phyloP scores from a whole-genome alignment of 2,113 vertebrate species.

The Campylomormyrus tamandua region DNA sequence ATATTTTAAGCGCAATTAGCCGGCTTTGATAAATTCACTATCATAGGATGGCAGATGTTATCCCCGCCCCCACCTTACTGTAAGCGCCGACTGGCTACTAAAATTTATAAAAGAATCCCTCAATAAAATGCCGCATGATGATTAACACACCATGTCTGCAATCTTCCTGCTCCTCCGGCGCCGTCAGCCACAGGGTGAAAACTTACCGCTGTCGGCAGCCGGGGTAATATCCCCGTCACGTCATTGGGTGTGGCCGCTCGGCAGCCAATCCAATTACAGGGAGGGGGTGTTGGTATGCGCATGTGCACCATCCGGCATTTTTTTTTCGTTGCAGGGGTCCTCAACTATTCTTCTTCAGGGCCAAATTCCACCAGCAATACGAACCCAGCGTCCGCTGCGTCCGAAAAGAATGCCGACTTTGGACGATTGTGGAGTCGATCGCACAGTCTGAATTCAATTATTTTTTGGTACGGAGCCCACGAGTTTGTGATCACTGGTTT shows the following conservation, averaged over 20 bases:
- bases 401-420: background rate
- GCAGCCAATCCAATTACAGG: background rate
- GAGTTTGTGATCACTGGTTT: background rate
- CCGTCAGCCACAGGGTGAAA: conserved; percentile 6
- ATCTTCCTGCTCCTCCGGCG: background rate
- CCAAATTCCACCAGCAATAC: background rate
- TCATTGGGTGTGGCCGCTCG: background rate
- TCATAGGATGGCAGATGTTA: background rate
- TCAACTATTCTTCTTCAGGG: background rate
- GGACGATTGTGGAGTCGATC: background rate
- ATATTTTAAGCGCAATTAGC: background rate
- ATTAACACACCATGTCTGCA: conserved; percentile 17
- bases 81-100: background rate
- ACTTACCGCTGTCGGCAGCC: background rate
- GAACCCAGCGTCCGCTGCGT: background rate
- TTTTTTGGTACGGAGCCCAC: background rate
- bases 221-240: background rate
- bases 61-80: background rate
- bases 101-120: background rate
- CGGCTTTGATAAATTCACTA: background rate
- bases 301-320: background rate
- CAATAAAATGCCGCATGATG: background rate
- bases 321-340: background rate
- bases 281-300: background rate
- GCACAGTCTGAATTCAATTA: background rate